A percentile compares a stretch with the other conserved stretches of the same genome.
Evolutionary conservation across 2,888 invertebrate genomes (phyloP).

Genomic region (Polylopha cassiicola): DNA sequence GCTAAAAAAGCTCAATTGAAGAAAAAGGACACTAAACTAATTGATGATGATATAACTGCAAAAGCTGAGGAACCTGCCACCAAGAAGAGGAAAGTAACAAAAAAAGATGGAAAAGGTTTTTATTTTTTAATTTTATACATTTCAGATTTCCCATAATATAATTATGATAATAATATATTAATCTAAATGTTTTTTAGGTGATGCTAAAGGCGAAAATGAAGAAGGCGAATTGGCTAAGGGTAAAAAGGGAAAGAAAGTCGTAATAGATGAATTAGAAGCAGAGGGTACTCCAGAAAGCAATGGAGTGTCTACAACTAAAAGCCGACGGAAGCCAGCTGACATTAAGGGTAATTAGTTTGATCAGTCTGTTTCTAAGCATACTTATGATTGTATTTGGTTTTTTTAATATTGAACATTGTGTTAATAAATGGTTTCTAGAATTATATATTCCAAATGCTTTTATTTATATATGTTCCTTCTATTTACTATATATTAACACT

Average conservation of each 20-base stretch:
- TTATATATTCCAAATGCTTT: constrained; percentile 56
- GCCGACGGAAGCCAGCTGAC: constrained; percentile 58
- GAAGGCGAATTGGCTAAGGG: constrained; percentile 48
- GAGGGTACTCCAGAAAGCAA: constrained; percentile 49
- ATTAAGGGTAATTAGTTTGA: constrained; percentile 70
- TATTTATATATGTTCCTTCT: constrained; percentile 41
- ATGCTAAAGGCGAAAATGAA: constrained; percentile 42
- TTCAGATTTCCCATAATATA: background rate
- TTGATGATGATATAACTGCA: constrained; percentile 40
- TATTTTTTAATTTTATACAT: constrained; percentile 30
- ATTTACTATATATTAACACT: constrained; percentile 23
- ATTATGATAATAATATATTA: too few relatives aligned
- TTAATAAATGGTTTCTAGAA: constrained; percentile 64
- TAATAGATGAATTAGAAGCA: constrained; percentile 36
- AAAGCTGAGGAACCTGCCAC: constrained; percentile 39
- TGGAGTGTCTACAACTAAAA: constrained; percentile 51
- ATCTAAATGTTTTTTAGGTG: constrained; percentile 28
- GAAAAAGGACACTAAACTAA: constrained; percentile 46
- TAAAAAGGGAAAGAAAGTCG: constrained; percentile 56
- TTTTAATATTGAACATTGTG: constrained; percentile 57
- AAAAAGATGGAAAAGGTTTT: constrained; percentile 55
- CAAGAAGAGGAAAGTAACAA: constrained; percentile 50
- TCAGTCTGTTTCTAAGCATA: constrained; percentile 40
- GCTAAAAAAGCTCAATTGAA: constrained; percentile 51
- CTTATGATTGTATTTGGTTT: constrained; percentile 22